phyloP scores from a whole-genome alignment of 2,888 invertebrate species.

The Euzetes globulus region DNA sequence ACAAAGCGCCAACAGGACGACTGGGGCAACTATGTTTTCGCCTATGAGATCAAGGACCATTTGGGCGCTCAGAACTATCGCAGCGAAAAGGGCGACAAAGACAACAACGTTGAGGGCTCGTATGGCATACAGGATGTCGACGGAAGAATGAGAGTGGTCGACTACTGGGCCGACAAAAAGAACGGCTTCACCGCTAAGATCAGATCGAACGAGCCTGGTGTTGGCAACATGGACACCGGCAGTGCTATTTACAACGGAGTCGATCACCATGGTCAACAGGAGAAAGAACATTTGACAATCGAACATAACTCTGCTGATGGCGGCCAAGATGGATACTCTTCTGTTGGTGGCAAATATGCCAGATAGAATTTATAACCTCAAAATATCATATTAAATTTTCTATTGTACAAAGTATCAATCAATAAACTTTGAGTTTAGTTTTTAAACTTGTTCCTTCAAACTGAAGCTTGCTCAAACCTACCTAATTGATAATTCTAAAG shows the following conservation, averaged over 20 bases:
- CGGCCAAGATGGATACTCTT: too few species aligned
- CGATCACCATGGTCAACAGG: background rate
- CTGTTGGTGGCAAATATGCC: too few species aligned
- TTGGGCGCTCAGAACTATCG: background rate
- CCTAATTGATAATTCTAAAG: too few species aligned
- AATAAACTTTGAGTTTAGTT: too few species aligned
- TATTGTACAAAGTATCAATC: too few species aligned
- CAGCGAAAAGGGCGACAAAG: background rate
- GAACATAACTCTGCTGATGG: background rate
- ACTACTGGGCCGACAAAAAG: background rate
- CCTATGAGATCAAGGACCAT: conserved; percentile 1
- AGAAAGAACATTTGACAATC: background rate
- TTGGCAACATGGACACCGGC: background rate
- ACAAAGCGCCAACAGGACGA: background rate
- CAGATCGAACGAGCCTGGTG: conserved; percentile 1
- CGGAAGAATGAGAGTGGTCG: conserved; percentile 4
- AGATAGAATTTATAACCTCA: too few species aligned
- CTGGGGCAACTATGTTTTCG: background rate
- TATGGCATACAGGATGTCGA: background rate
- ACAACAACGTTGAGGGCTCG: background rate
- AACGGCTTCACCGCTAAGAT: background rate
- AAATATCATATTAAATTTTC: too few species aligned
- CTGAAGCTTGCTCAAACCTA: too few species aligned
- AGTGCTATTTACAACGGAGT: background rate
- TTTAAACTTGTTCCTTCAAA: too few species aligned